Conservation (phyloP, 2,113 vertebrate genomes). For the Eubucco bourcierii region DNA sequence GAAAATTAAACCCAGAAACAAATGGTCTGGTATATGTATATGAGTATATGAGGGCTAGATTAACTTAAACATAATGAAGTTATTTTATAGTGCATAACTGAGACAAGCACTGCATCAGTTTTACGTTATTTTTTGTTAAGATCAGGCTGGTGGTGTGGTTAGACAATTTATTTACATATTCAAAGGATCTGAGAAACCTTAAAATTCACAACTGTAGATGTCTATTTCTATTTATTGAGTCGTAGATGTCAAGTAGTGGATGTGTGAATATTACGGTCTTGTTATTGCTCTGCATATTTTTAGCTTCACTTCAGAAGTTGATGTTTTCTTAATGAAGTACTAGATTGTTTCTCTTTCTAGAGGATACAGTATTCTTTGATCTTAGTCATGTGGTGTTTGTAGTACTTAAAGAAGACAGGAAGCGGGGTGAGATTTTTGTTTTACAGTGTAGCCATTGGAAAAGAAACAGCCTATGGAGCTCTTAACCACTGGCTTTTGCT, state of each 20-base stretch:
- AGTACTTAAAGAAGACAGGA: background rate
- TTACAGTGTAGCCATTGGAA: background rate
- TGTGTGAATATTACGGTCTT: background rate
- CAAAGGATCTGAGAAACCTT: background rate
- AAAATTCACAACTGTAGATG: background rate
- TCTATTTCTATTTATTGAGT: background rate
- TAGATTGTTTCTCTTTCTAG: background rate
- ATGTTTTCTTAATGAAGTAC: conserved; percentile 3
- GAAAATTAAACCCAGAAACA: background rate
- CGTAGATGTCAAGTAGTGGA: background rate
- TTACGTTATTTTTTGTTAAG: background rate
- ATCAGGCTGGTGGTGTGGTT: background rate
- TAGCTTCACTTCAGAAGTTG: background rate
- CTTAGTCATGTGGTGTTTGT: background rate
- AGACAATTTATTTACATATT: background rate
- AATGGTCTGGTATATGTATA: background rate
- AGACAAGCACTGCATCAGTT: background rate
- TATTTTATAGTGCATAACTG: background rate
- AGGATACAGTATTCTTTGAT: background rate
- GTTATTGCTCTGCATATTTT: background rate
- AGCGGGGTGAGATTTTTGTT: background rate
- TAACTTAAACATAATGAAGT: background rate
- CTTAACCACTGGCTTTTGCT: background rate
- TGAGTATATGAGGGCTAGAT: background rate
- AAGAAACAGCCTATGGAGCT: background rate